Percentiles rank a stretch among this genome's conserved stretches.
Conservation (phyloP, 2,113 vertebrate genomes). For the Cyphomyrus plagiostoma region DNA sequence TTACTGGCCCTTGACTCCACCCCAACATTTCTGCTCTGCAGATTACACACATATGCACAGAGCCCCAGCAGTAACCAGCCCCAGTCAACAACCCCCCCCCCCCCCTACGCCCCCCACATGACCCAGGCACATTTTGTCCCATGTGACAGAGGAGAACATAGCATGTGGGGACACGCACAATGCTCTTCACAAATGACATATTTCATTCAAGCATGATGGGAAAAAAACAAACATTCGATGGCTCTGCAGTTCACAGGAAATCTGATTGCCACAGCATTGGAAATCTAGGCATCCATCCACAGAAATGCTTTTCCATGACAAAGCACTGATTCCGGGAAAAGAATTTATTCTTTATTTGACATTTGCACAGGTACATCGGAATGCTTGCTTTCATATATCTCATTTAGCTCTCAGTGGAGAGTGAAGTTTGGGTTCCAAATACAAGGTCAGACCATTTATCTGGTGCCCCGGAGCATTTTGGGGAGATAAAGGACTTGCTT, state of each 20-base stretch:
- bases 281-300: neutral
- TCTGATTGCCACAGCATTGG: neutral
- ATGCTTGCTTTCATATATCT: neutral
- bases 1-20: slow-evolving; percentile 13
- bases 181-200: neutral
- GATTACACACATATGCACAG: neutral
- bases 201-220: neutral
- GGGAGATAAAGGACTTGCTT: neutral
- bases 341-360: neutral
- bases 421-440: neutral
- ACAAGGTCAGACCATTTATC: neutral
- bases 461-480: neutral
- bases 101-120: neutral
- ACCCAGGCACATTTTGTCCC: neutral
- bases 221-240: neutral
- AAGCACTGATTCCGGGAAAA: neutral
- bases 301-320: neutral
- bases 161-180: neutral
- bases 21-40: neutral
- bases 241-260: neutral
- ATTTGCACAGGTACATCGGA: neutral
- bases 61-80: neutral
- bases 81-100: neutral
- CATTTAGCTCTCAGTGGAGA: neutral
- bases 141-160: neutral